These are phyloP conservation scores for Dunckerocampus dactyliophorus DNA, from an alignment of 2,113 vertebrate genomes.

Conservation along the genomic window DNA sequence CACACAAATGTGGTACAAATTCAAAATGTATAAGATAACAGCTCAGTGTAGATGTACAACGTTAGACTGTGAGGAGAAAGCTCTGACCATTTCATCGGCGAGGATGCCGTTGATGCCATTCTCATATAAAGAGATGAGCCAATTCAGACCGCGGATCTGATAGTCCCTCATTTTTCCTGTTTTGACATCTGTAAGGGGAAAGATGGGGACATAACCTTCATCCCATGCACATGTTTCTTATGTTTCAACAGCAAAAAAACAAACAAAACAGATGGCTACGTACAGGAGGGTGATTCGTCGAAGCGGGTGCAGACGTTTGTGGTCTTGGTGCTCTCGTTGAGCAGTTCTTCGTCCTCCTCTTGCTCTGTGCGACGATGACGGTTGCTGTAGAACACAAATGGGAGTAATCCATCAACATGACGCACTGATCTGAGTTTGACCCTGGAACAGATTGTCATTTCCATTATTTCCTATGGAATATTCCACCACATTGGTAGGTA, in stretches of 20 bases:
- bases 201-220: constrained; percentile 14
- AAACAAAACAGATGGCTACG: constrained; percentile 47
- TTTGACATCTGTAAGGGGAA: constrained; percentile 84
- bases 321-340: constrained; percentile 92
- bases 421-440: too few species aligned
- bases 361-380: constrained; percentile 96
- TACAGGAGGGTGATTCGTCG: constrained; percentile 95
- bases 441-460: too few species aligned
- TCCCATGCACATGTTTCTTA: neutral
- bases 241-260: neutral
- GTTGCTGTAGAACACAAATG: constrained; percentile 71
- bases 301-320: constrained; percentile 95
- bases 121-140: constrained; percentile 98
- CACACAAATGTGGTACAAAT: neutral
- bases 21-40: neutral
- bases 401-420: neutral
- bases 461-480: too few species aligned
- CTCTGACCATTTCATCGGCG: constrained; percentile 95
- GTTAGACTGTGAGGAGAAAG: neutral
- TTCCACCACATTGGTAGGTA: too few species aligned
- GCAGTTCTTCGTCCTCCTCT: constrained; percentile 94
- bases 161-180: constrained; percentile 93
- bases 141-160: constrained; percentile 93
- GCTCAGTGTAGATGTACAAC: neutral
- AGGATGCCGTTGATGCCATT: constrained; percentile 98